Percentiles rank a stretch among this genome's conserved stretches.
Conservation (phyloP, 1,140 invertebrate species). For the Papilio polytes region DNA sequence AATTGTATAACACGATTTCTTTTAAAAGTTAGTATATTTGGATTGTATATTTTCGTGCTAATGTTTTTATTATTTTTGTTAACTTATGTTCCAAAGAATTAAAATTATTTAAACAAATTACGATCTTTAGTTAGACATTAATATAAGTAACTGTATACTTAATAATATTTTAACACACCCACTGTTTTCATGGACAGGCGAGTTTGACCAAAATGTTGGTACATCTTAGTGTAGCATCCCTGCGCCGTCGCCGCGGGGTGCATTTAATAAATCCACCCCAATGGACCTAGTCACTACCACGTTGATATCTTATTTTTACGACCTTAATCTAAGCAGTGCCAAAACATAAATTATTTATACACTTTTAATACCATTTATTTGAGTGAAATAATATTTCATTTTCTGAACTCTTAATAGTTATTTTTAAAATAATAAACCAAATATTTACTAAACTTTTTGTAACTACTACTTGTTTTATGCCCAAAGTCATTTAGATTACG, state of each 20-base stretch:
- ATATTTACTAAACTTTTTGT: no score
- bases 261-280: constrained; percentile 67
- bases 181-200: not conserved
- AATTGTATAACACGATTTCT: no score
- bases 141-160: not conserved
- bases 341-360: constrained; percentile 12
- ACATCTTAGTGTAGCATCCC: constrained; percentile 44
- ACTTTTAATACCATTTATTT: constrained; percentile 30
- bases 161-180: constrained; percentile 15
- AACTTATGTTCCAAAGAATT: no score
- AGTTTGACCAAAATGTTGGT: constrained; percentile 29
- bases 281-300: constrained; percentile 14
- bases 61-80: not conserved
- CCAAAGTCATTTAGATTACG: no score
- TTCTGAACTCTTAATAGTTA: no score
- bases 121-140: not conserved
- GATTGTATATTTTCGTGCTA: not conserved
- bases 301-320: constrained; percentile 38
- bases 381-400: no score
- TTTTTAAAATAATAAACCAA: no score
- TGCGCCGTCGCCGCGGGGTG: constrained; percentile 58
- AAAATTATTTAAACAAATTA: no score
- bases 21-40: no score
- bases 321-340: constrained; percentile 7
- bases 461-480: no score